A percentile compares a stretch with the other conserved stretches of the same genome.
These are phyloP conservation scores for Plecturocebus donacophilus DNA, from an alignment of 2,113 vertebrate species.

Conservation along the genomic window DNA sequence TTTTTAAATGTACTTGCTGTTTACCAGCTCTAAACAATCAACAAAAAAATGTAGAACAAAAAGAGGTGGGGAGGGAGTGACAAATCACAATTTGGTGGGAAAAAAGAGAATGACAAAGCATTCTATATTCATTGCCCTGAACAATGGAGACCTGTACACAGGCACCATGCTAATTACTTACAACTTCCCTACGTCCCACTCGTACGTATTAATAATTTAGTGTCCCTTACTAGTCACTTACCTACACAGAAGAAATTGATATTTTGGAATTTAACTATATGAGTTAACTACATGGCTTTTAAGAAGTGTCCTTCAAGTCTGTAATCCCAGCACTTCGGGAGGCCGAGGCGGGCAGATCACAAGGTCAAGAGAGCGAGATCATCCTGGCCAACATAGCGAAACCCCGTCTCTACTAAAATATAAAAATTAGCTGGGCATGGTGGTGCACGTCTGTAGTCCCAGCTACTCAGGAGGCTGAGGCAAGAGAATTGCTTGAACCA, in stretches of 20 bases:
- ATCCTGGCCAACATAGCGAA: too few species aligned
- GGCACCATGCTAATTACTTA: background rate
- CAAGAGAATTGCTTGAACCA: too few species aligned
- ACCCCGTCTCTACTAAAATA: too few species aligned
- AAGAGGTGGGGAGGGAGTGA: background rate
- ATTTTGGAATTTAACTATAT: background rate
- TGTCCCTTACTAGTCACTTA: background rate
- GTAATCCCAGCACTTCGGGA: too few species aligned
- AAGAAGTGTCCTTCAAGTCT: background rate
- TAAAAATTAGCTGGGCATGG: too few species aligned
- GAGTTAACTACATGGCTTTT: background rate
- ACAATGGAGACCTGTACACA: background rate
- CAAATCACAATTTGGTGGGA: background rate
- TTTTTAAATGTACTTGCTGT: background rate
- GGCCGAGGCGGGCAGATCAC: too few species aligned
- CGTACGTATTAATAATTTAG: background rate
- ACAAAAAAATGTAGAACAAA: background rate
- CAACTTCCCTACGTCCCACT: too few species aligned
- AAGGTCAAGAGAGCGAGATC: too few species aligned
- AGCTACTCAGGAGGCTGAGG: too few species aligned
- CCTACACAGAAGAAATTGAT: background rate
- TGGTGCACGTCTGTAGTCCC: too few species aligned
- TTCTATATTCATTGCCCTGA: rapidly evolving
- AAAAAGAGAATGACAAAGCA: background rate
- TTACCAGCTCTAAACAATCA: background rate